A percentile compares a stretch with the other conserved stretches of the same genome.
Conservation (phyloP, 2,113 vertebrate genomes). For the Fregetta grallaria region DNA sequence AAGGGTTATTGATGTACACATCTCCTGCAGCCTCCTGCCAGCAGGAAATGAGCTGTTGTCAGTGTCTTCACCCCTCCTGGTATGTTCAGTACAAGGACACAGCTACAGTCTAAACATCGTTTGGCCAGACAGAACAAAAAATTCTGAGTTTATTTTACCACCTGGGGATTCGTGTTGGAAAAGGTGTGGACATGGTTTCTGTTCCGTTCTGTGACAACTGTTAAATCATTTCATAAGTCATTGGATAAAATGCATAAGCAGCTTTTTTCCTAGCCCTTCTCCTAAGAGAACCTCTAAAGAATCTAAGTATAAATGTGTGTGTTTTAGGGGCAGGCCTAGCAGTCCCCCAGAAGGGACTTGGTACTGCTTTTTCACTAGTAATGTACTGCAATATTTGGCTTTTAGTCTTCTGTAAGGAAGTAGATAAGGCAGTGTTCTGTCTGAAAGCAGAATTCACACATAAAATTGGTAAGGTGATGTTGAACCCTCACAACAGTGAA, state of each 20-base stretch:
- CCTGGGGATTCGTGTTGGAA: background rate
- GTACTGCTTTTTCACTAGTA: background rate
- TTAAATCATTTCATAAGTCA: background rate
- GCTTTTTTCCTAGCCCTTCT: background rate
- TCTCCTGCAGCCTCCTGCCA: background rate
- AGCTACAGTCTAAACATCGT: background rate
- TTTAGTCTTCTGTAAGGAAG: background rate
- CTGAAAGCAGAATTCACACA: background rate
- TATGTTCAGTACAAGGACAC: background rate
- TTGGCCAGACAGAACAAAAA: background rate
- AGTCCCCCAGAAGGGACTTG: background rate
- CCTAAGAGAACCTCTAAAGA: background rate
- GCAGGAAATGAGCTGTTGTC: background rate
- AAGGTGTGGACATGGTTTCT: background rate
- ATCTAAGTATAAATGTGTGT: background rate
- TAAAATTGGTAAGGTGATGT: background rate
- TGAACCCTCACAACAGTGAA: background rate
- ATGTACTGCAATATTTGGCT: background rate
- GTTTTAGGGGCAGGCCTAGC: background rate
- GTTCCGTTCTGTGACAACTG: background rate
- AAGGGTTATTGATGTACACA: background rate
- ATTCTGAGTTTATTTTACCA: background rate
- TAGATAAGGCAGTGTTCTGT: accelerated
- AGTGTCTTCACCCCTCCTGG: background rate
- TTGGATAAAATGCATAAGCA: background rate